Evolutionary conservation across 1,140 invertebrate species (phyloP), one percentile per base, ranked within the genome.

Genomic region (Micrasema minimum): DNA sequence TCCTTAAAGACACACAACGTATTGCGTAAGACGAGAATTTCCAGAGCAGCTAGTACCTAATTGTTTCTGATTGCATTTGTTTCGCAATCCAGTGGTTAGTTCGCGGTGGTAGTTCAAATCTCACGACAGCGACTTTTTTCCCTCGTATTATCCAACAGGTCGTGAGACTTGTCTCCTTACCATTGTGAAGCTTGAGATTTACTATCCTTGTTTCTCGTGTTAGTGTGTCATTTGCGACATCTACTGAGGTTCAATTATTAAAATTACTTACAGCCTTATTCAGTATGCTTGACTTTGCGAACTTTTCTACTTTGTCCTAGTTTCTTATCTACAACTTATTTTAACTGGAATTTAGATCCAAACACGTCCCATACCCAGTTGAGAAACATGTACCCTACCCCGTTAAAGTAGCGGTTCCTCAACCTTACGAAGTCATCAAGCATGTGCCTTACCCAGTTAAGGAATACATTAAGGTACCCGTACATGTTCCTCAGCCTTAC

Each of bases 381-480:
- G 88, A 90, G 72, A 89, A 85, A 76, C 88, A 86, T 71, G 83
- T 90, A 14, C 87, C 87, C 62, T 88, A 89, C 74, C 87, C 88
- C 59, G 87, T 90, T 9, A 86, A 87, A 76, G 83, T 88, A 43
- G 82, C 84, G 12, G 88, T 91, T 69, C 88, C 89, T 16, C 87
- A 90, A 77, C 89, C 87, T 74, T 88, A 88, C 79, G 86, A 87
- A 75, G 87, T 88, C 64, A 80, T 87, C 78, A 88, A 87, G 80
- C 82, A 86, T 81, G 81, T 89, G 76, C 83, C 87, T 74, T 79
- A 85, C 81, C 78, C 86, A 80, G 83, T 88, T 76, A 85, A 87
- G 82, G 82, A 87, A 85, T 85, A 88, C 84, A 80, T 90, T n/a
- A 90, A 89, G 77, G 86, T 90, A 66, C 85, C 87, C 68, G 26